Base-by-base conservation (phyloP, 2,888 invertebrate species). In the Oscheius myriophilus region DNA sequence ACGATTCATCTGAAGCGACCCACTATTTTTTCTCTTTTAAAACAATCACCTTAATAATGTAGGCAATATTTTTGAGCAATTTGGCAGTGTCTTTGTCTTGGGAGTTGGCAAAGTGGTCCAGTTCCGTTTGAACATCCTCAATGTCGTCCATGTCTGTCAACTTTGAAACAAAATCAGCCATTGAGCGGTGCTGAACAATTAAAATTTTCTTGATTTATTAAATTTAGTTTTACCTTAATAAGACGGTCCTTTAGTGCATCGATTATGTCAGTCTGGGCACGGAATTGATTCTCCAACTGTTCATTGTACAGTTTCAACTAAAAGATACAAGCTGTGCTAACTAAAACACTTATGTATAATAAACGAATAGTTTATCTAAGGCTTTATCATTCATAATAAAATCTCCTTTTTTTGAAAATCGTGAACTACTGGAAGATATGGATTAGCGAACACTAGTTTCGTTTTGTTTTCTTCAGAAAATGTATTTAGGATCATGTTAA, bases 181-280 rank as follows among this genome's bases (percentile, higher is more conserved):
- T n/a, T 6, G 23, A 45, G 25, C 61, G 51, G 12, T 64, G 64
- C 64, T 69, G 53, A 25, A n/a, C n/a, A n/a, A 55, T 55, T 21
- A 1, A 42, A 39, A 25, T 45, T 43, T 0, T 0, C 21, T 23
- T 1, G 43, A 65, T 55, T n/a, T n/a, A 42, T 41, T 7, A 14
- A 14, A 7, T 3, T 58, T 54, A 9, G 9, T 54, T 26, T 42
- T 14, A 84, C 81, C 64, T 72, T 67, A 23, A 81, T 51, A 4
- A 84, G 66, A 43, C 77, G 79, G 55, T 82, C 76, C 67, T 85
- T 85, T 52, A 85, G 68, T 1, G 76, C 76, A 41, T 80, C 76
- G 67, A 85, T 82, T 26, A 85, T 81, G 52, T 82, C 82, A 51
- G 82, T 82, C 64, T 85, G 85, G 7, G 82, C 68, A 67, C 72